Base-by-base conservation (phyloP, 92 coral and sea anemone species). In the Epizoanthus illoricatus region DNA sequence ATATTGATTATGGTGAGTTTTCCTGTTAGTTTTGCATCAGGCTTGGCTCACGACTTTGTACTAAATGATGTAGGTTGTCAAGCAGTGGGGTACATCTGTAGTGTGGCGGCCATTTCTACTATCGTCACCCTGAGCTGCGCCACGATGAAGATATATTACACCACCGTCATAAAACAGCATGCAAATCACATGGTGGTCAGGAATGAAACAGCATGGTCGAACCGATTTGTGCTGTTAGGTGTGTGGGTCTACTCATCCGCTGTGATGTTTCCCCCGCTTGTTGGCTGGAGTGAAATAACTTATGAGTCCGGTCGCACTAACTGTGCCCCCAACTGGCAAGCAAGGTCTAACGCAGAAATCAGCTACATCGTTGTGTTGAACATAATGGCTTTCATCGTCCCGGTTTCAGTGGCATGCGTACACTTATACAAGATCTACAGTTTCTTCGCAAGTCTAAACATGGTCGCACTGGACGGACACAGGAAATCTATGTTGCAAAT, bases 241-340 rank as follows among this genome's bases (percentile, higher is more conserved):
- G 21, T 74, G 41, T 74, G 80, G 80, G 8, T 74, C 43, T 74
- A 74, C 20, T 74, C 80, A 7, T 55, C 19, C 12, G 16, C 54
- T 28, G 19, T 36, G 4, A 57, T 74, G 19, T 33, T 24, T 7
- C 80, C 80, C 21, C 67, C 80, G 3, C 80, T 74, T 16, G 52
- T 74, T 33, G 80, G 80, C 52, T 74, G 80, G 80, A 61, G 54
- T 33, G 49, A 56, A 42, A 55, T 74, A 5, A 33, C 52, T 24
- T 56, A 74, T 21, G 62, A 55, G 39, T 4, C 28, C 62, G 66
- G 80, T 20, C 10, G 10, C 45, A 58, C 67, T 28, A 28, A 5
- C 41, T 74, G 80, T 65, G 42, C 80, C 40, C 80, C 80, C 19
- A 57, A 74, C 4, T 74, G 80, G 80, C 54, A 33, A 56, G 80